phyloP scores from a whole-genome alignment of 2,888 invertebrate species.

The Allolobophora icterica region DNA sequence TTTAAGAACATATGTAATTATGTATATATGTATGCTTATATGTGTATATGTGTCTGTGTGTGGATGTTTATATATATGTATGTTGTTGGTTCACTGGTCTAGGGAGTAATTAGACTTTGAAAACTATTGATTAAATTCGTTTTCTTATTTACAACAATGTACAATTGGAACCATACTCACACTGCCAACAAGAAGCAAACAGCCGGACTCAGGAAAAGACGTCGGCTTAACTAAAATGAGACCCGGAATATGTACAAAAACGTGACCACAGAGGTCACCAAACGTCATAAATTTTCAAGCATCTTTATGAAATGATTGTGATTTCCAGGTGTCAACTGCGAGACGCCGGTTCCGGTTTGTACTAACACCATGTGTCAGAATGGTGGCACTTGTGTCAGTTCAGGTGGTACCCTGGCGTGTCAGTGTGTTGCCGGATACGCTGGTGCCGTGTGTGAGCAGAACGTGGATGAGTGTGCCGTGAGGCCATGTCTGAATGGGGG shows the following conservation, averaged over 20 bases:
- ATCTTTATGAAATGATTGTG: neutral
- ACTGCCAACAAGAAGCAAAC: too few relatives aligned
- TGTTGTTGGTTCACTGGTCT: too few relatives aligned
- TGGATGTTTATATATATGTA: neutral
- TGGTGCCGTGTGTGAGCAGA: conserved; percentile 47
- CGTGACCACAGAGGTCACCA: too few relatives aligned
- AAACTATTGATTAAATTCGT: too few relatives aligned
- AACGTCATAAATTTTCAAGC: neutral
- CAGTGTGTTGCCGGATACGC: conserved; percentile 48
- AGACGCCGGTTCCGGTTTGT: conserved; percentile 45
- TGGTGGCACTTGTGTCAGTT: conserved; percentile 49
- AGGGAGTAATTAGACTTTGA: too few relatives aligned
- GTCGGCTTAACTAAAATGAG: too few relatives aligned
- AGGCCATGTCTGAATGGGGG: conserved; percentile 61
- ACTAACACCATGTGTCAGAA: conserved; percentile 48
- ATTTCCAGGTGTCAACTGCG: conserved; percentile 43
- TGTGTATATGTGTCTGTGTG: neutral
- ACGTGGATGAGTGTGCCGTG: conserved; percentile 48
- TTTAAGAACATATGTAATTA: neutral
- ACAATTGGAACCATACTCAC: too few relatives aligned
- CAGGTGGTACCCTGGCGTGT: conserved; percentile 42
- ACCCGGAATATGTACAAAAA: too few relatives aligned
- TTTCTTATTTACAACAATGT: too few relatives aligned
- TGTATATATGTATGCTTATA: neutral
- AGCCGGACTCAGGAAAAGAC: too few relatives aligned